Conservation (phyloP, 2,888 invertebrate species). For the Gasteruption jaculator region DNA sequence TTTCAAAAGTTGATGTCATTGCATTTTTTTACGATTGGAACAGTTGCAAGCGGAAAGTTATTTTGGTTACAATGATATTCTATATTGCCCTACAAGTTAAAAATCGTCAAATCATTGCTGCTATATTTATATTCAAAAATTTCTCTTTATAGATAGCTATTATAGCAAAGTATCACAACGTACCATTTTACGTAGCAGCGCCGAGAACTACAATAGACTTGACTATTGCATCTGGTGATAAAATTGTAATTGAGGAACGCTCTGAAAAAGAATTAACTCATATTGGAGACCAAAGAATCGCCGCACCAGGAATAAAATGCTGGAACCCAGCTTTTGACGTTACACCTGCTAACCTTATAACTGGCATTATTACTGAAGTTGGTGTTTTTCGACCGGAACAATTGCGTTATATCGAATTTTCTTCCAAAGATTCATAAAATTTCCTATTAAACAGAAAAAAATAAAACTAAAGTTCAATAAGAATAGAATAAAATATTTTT, state of each 20-base stretch:
- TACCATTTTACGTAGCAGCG: slow-evolving; percentile 95
- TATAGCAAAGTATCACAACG: slow-evolving; percentile 80
- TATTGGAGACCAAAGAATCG: slow-evolving; percentile 80
- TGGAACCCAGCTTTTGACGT: slow-evolving; percentile 99
- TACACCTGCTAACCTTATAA: slow-evolving; percentile 88
- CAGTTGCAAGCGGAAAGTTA: background rate
- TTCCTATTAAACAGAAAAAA: no score
- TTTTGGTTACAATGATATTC: background rate
- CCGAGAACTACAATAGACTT: slow-evolving; percentile 90
- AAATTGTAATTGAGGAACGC: slow-evolving; percentile 91
- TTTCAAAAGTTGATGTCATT: no score
- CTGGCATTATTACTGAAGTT: slow-evolving; percentile 90
- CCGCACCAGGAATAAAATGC: slow-evolving; percentile 83
- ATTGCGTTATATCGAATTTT: slow-evolving; percentile 30
- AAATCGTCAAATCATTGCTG: background rate
- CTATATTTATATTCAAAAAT: slow-evolving; percentile 1
- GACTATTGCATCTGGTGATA: slow-evolving; percentile 70
- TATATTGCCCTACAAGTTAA: background rate
- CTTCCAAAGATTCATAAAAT: background rate
- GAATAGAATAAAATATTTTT: no score
- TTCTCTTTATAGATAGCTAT: slow-evolving; percentile 68
- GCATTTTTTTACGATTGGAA: no score
- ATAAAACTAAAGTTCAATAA: background rate
- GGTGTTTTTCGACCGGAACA: slow-evolving; percentile 74
- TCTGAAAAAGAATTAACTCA: slow-evolving; percentile 89